A percentile compares a stretch with the other conserved stretches of the same genome.
These are phyloP conservation scores for Euclidia mi DNA, from an alignment of 2,888 invertebrate species.

Conservation along the genomic window DNA sequence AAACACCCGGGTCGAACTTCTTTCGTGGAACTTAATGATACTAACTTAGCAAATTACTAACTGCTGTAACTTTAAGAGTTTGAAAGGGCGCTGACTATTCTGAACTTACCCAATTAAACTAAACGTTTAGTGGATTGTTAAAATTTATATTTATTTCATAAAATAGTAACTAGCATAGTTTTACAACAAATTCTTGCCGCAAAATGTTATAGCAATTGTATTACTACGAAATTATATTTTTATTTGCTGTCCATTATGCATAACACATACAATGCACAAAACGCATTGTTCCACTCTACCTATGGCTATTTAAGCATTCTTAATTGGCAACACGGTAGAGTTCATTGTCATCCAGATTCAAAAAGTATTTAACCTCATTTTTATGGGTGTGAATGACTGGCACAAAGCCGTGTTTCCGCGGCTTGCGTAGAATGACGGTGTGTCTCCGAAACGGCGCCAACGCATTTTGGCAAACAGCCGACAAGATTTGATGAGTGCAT, in stretches of 20 bases:
- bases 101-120: background rate
- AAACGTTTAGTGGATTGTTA: background rate
- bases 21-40: background rate
- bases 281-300: background rate
- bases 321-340: constrained; percentile 18
- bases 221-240: too few species aligned
- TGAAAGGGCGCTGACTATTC: background rate
- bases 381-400: constrained; percentile 61
- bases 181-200: too few species aligned
- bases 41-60: constrained; percentile 4
- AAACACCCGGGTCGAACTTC: background rate
- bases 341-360: constrained; percentile 48
- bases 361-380: constrained; percentile 55
- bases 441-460: constrained; percentile 52
- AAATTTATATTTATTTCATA: background rate
- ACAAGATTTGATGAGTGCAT: constrained; percentile 66
- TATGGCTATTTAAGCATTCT: background rate
- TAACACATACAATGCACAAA: constrained; percentile 2
- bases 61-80: background rate
- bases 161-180: too few species aligned
- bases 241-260: constrained; percentile 4
- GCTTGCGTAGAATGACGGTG: constrained; percentile 39
- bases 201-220: too few species aligned
- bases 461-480: constrained; percentile 66
- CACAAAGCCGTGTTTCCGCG: constrained; percentile 53